Base-by-base conservation (phyloP, 2,113 vertebrate species). In the Sakesphorus luctuosus region DNA sequence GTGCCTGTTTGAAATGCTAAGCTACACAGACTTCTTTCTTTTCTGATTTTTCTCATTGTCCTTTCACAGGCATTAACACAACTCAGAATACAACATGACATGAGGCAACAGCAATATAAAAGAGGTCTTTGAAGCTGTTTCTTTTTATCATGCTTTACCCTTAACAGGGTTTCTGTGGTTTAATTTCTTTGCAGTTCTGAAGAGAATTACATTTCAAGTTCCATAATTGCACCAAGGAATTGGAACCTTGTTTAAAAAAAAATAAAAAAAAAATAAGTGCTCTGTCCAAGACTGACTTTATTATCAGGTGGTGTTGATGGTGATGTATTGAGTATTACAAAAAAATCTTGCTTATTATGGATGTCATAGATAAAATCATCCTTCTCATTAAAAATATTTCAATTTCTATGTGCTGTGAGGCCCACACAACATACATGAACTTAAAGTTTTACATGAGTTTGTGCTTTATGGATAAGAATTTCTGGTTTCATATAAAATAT, bases 141-240 rank as follows among this genome's bases (percentile, higher is more conserved):
- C 78, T 96, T 98, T 97, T 97, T 96, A 95, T 98, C 89, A 72
- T 95, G 76, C 55, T 93, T 94, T 97, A 68, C 88, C 89, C 84
- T 95, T 97, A 97, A 90, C 80, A 94, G 73, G 10, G 25, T 96
- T 98, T 97, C 84, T 96, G 84, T 97, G 82, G 87, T 97, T 80
- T 97, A 97, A 98, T 95, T 98, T 85, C 84, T 97, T 97, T 97
- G 94, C 93, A 44, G 84, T 97, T 97, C 96, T 85, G 43, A 93
- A 58, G 84, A 97, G 79, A 97, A 97, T 97, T 97, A 53, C 89
- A 89, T 97, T 97, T 97, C 95, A 96, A 95, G 69, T 97, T 95
- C 81, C 46, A 59, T 98, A 98, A 98, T 97, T 96, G 79, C 81
- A 95, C 43, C 33, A 62, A 93, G 95, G 96, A 97, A 96, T 94